Conservation (phyloP, 2,888 invertebrate genomes). For the Hirtodrosophila cameraria region DNA sequence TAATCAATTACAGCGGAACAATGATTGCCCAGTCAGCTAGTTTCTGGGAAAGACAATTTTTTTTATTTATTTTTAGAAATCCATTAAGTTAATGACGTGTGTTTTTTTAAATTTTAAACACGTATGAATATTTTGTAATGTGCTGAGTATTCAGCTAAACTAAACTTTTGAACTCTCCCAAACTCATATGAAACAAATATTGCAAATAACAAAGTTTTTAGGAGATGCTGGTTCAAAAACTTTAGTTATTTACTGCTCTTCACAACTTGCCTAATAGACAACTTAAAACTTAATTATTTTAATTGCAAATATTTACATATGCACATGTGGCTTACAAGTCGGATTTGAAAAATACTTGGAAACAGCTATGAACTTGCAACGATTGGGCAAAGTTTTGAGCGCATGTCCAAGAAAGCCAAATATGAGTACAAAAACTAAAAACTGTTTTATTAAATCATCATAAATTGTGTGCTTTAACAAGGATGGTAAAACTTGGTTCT, state of each 20-base stretch:
- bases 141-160: no score
- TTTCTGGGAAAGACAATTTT: no score
- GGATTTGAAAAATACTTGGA: background rate
- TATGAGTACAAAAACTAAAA: slow-evolving; percentile 5
- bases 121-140: no score
- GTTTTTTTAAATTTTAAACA: no score
- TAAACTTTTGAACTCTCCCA: no score
- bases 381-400: slow-evolving; percentile 4
- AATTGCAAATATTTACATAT: slow-evolving; percentile 58
- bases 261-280: slow-evolving; percentile 40
- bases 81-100: no score
- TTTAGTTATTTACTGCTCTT: slow-evolving; percentile 25
- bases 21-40: no score
- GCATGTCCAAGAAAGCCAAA: slow-evolving; percentile 23
- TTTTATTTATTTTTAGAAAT: no score
- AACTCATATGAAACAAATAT: slow-evolving; percentile 9
- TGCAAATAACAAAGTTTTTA: slow-evolving; percentile 8
- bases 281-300: slow-evolving; percentile 57
- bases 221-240: slow-evolving; percentile 18
- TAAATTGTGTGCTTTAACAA: slow-evolving; percentile 4
- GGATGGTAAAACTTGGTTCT: slow-evolving; percentile 19
- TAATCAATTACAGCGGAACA: no score
- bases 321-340: background rate
- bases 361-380: background rate
- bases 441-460: slow-evolving; percentile 39